These are phyloP conservation scores for Oostethus manadensis DNA, from an alignment of 2,113 vertebrate genomes.

Conservation along the genomic window DNA sequence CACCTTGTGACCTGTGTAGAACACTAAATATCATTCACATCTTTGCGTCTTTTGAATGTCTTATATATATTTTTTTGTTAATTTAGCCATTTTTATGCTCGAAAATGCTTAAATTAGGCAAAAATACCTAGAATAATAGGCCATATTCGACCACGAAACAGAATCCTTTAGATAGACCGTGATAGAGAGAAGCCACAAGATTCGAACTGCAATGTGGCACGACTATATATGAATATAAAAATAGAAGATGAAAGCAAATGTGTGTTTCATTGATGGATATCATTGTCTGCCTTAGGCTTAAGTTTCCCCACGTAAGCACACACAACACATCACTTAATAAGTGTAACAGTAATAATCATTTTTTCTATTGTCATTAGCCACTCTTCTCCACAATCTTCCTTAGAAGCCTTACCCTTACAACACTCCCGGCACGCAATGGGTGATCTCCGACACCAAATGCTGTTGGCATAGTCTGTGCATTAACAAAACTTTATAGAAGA, in stretches of 20 bases:
- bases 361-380: neutral
- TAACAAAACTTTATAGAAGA: constrained; percentile 38
- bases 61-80: no score
- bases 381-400: neutral
- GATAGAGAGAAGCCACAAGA: no score
- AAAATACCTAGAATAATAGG: no score
- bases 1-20: no score
- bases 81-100: no score
- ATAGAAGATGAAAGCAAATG: neutral
- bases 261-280: neutral
- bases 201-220: no score
- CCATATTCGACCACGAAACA: no score
- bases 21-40: no score
- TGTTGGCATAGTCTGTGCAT: constrained; percentile 28
- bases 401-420: constrained; percentile 4
- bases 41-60: no score
- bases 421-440: neutral
- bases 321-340: neutral
- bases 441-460: constrained; percentile 7
- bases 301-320: neutral
- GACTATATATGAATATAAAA: no score
- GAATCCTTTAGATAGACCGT: no score
- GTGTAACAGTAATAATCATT: neutral
- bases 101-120: no score
- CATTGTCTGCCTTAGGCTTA: neutral